Evolutionary conservation across 2,888 invertebrate genomes (phyloP), one percentile per base, ranked within the genome.

Genomic region (Pteria penguin): DNA sequence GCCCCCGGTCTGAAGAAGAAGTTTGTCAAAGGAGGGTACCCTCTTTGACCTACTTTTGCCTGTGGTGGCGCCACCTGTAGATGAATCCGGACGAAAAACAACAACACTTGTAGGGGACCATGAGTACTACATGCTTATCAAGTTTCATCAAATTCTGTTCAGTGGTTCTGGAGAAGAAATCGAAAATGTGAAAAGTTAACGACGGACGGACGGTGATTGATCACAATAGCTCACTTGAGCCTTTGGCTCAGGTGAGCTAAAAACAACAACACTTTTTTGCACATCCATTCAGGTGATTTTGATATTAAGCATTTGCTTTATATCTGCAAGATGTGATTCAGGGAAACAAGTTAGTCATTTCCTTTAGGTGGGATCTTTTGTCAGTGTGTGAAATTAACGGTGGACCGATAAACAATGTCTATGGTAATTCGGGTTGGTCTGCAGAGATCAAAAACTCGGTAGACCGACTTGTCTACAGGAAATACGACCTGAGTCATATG

Each of bases 171-270:
- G 52, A 29, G 67, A 29, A 55, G 68, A 4, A 32, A 32, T 54
- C 14, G 55, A 54, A 57, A 54, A 24, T 2, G 33, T 8, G 18
- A 55, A 54, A 31, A 32, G 27, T 22, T 68, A 33, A 55, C n/a
- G 22, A 5, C 24, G 27, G 26, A 65, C 32, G 14, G 26, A 18
- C 2, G 11, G 22, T 32, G 26, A 33, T 22, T 36, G 33, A 65
- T 45, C 22, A 24, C 36, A 45, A 65, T n/a, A 65, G 45, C 24
- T 36, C 63, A 65, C 63, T 8, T 62, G 29, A 45, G 32, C 62
- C 62, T 33, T 4, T 62, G 62, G 62, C 31, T 45, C 62, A 29
- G 32, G 62, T 62, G 62, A 62, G 32, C 62, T 62, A 62, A 62
- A 62, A 22, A 22, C 8, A n/a, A n/a, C n/a, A n/a, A n/a, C n/a